These are phyloP conservation scores for Crepidodera aurea DNA, from an alignment of 2,888 invertebrate genomes.

Conservation along the genomic window DNA sequence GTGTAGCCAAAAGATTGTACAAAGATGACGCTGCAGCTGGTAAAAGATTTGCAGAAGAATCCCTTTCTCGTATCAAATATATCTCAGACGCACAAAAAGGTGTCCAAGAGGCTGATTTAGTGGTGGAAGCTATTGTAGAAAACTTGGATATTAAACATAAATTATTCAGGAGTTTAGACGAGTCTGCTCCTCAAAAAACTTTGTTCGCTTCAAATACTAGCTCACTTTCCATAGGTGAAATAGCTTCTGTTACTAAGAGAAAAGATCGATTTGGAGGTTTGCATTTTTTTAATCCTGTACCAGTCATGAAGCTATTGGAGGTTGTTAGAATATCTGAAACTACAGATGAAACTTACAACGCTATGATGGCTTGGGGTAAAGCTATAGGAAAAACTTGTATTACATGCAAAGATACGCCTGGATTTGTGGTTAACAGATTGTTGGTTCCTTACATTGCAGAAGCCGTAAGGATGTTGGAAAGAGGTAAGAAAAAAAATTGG, in stretches of 20 bases:
- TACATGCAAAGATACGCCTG: constrained; percentile 90
- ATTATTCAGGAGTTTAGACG: constrained; percentile 77
- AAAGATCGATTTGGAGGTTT: constrained; percentile 73
- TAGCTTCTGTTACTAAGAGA: constrained; percentile 75
- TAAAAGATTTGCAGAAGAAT: constrained; percentile 70
- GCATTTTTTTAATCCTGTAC: constrained; percentile 93
- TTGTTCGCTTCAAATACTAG: constrained; percentile 92
- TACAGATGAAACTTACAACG: constrained; percentile 76
- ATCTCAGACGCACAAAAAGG: constrained; percentile 69
- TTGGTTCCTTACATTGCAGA: constrained; percentile 86
- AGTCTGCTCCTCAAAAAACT: constrained; percentile 75
- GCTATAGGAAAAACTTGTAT: constrained; percentile 84
- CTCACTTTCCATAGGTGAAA: constrained; percentile 83
- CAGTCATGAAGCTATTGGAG: constrained; percentile 89
- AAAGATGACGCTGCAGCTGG: constrained; percentile 73
- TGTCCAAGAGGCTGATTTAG: constrained; percentile 74
- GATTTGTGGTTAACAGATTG: constrained; percentile 89
- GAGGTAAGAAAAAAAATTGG: constrained; percentile 69
- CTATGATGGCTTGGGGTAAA: constrained; percentile 82
- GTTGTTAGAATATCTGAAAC: constrained; percentile 80
- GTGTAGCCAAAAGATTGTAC: constrained; percentile 81
- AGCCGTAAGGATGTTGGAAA: constrained; percentile 80
- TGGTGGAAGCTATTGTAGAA: constrained; percentile 88
- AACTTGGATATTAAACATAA: constrained; percentile 75
- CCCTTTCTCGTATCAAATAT: constrained; percentile 69